Evolutionary conservation across 2,797 vertebrate species (phyloP).

Genomic region (Scarus forsteni): DNA sequence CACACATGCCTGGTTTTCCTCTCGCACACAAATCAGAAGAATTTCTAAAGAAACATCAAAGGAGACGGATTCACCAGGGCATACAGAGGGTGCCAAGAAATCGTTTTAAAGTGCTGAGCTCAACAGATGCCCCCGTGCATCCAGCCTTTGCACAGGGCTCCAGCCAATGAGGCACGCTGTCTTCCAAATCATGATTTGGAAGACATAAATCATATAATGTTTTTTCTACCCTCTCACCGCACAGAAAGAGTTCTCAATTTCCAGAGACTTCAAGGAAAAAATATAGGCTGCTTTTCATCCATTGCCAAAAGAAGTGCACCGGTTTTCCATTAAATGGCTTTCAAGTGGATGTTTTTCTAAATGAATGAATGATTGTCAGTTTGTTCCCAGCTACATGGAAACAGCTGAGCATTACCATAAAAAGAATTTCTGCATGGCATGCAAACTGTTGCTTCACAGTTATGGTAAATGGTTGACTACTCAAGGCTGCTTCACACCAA

Average conservation of each 20-base stretch:
- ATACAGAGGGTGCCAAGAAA: constrained; percentile 48
- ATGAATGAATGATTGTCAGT: no score
- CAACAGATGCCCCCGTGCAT: constrained; percentile 54
- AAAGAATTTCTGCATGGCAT: no score
- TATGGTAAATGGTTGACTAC: no score
- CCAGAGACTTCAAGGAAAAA: background rate
- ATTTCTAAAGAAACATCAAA: constrained; percentile 69
- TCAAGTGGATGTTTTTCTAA: background rate
- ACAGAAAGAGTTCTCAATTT: constrained; percentile 9
- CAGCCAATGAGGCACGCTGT: constrained; percentile 16
- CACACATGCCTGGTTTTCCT: constrained; percentile 29
- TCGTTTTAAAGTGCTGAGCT: constrained; percentile 57
- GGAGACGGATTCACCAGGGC: constrained; percentile 22
- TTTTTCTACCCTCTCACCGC: constrained; percentile 26
- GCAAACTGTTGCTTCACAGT: no score
- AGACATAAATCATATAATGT: constrained; percentile 13
- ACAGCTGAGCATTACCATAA: no score
- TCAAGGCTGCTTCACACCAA: no score
- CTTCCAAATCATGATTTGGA: constrained; percentile 31
- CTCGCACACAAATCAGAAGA: constrained; percentile 53
- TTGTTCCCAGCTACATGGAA: no score
- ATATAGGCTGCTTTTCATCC: background rate
- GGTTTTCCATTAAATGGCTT: background rate
- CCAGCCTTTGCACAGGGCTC: constrained; percentile 25
- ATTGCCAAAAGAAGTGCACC: background rate